Percentiles rank a stretch among this genome's conserved stretches.
Conservation (phyloP, 2,888 invertebrate genomes). For the Meta bourneti region DNA sequence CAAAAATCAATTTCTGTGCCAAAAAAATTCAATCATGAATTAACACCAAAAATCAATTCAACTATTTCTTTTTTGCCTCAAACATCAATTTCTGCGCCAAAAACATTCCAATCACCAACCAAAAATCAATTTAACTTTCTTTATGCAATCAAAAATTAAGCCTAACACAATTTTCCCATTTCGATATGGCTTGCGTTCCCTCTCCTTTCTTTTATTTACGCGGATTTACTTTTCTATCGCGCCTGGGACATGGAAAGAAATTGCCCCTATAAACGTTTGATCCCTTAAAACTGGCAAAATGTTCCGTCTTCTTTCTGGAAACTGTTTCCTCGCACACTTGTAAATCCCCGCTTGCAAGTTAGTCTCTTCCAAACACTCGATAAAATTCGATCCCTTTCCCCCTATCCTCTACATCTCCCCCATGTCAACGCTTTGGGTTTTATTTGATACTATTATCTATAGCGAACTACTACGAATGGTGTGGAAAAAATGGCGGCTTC, state of each 20-base stretch:
- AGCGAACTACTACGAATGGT: background rate
- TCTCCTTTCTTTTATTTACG: too few relatives aligned
- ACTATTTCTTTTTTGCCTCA: too few relatives aligned
- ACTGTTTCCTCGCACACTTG: conserved; percentile 31
- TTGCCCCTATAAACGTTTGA: conserved; percentile 57
- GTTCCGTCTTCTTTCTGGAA: conserved; percentile 2
- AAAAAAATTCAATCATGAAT: too few relatives aligned
- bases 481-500: background rate
- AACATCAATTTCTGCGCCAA: too few relatives aligned
- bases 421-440: conserved; percentile 43
- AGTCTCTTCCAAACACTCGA: conserved; percentile 43
- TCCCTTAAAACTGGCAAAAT: conserved; percentile 47
- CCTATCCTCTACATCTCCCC: background rate
- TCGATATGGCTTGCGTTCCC: too few relatives aligned
- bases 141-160: too few relatives aligned
- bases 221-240: too few relatives aligned
- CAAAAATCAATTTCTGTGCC: too few relatives aligned
- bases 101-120: too few relatives aligned
- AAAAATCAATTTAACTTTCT: too few relatives aligned
- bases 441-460: conserved; percentile 34
- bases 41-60: too few relatives aligned
- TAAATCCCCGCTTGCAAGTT: conserved; percentile 30
- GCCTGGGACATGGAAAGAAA: background rate
- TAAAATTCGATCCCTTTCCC: conserved; percentile 26
- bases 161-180: too few relatives aligned